Percentiles rank a stretch among this genome's conserved stretches.
Evolutionary conservation across 2,888 invertebrate species (phyloP).

Genomic region (Phoronis australis): DNA sequence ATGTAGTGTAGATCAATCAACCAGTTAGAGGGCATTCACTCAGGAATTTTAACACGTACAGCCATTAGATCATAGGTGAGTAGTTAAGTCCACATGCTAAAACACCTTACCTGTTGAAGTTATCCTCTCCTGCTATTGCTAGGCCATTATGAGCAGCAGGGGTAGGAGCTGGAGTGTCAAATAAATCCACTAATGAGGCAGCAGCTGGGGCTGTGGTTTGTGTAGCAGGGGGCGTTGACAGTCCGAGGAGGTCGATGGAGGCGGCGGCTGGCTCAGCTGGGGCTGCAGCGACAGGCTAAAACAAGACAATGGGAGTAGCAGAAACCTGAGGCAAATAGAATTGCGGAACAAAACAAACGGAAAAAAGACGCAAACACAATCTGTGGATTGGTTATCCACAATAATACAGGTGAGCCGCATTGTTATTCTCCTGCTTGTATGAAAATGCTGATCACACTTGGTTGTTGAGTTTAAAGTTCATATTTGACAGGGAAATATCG

Average conservation of each 20-base stretch:
- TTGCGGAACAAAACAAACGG: too few relatives aligned
- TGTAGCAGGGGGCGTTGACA: conserved; percentile 81
- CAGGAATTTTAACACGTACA: not conserved
- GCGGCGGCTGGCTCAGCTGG: too few relatives aligned
- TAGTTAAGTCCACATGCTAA: not conserved
- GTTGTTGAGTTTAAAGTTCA: too few relatives aligned
- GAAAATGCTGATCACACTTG: too few relatives aligned
- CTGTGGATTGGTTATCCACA: too few relatives aligned
- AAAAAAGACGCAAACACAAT: too few relatives aligned
- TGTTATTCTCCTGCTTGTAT: too few relatives aligned
- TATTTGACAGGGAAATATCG: too few relatives aligned
- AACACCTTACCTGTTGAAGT: conserved; percentile 78
- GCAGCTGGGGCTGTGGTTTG: conserved; percentile 48
- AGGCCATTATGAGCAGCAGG: conserved; percentile 17
- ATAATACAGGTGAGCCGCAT: too few relatives aligned
- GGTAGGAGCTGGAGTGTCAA: conserved; percentile 76
- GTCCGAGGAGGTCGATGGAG: conserved; percentile 78
- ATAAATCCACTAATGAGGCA: conserved; percentile 80
- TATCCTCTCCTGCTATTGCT: conserved; percentile 59
- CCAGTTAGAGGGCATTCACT: too few relatives aligned
- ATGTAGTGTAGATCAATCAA: too few relatives aligned
- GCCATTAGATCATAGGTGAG: not conserved
- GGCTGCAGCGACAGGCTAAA: not conserved
- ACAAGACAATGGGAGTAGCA: not conserved
- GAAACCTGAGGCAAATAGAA: too few relatives aligned